phyloP scores from a whole-genome alignment of 2,113 vertebrate genomes.

The Myodes glareolus region DNA sequence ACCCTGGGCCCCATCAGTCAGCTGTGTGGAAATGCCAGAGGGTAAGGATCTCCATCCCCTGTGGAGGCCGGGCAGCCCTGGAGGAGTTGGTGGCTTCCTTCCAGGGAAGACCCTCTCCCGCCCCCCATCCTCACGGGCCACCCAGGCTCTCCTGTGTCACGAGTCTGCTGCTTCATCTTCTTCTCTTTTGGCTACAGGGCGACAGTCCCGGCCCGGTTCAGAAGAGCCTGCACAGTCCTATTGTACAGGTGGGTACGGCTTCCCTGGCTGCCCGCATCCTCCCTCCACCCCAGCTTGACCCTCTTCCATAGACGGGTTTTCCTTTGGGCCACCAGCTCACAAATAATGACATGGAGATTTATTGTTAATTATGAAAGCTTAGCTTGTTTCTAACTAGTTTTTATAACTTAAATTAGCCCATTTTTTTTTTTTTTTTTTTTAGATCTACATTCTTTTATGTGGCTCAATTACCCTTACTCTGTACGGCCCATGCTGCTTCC shows the following conservation, averaged over 20 bases:
- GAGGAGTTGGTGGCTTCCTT: not conserved
- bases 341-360: not conserved
- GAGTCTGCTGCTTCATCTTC: slow-evolving; percentile 17
- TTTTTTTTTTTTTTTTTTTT: not conserved
- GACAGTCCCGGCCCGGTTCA: slow-evolving; percentile 90
- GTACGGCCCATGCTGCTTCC: not conserved
- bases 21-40: not conserved
- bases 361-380: not conserved
- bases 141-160: accelerated
- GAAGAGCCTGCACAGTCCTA: slow-evolving; percentile 91
- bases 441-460: not conserved
- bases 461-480: not conserved
- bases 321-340: not conserved
- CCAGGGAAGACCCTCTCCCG: not conserved
- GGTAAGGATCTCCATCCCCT: not conserved
- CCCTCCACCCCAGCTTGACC: not conserved
- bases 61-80: not conserved
- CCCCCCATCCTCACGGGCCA: accelerated
- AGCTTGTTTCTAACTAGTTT: not conserved
- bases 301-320: accelerated
- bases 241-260: slow-evolving; percentile 86
- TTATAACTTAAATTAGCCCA: not conserved
- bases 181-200: slow-evolving; percentile 82
- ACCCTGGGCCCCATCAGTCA: not conserved
- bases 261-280: not conserved